Evolutionary conservation across 1,140 invertebrate genomes (phyloP).

Genomic region (Ectropis grisescens): DNA sequence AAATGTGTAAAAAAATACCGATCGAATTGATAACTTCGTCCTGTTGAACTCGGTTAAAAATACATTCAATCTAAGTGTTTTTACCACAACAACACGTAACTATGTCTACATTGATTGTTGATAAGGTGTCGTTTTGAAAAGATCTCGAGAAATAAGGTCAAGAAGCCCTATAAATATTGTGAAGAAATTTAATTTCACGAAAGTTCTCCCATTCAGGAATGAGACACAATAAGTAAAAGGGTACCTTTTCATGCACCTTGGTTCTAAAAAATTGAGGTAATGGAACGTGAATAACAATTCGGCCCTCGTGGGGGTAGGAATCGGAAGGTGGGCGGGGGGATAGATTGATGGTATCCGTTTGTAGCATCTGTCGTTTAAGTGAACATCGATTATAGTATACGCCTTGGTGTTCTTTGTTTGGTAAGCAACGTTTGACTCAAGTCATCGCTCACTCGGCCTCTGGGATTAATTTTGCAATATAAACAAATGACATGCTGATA

Average conservation of each 20-base stretch:
- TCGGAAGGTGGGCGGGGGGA: constrained; percentile 32
- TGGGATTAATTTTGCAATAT: constrained; percentile 44
- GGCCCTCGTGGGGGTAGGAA: constrained; percentile 32
- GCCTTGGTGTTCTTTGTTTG: constrained; percentile 56
- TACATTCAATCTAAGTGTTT: too few relatives aligned
- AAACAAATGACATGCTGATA: constrained; percentile 42
- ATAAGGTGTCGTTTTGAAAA: too few relatives aligned
- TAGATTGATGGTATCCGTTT: constrained; percentile 64
- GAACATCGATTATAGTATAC: constrained; percentile 61
- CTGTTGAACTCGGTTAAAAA: too few relatives aligned
- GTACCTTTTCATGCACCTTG: constrained; percentile 62
- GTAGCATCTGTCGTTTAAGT: constrained; percentile 65
- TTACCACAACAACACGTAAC: too few relatives aligned
- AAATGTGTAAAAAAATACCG: too few relatives aligned
- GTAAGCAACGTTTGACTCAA: constrained; percentile 42
- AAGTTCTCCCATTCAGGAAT: constrained; percentile 47
- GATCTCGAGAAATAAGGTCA: too few relatives aligned
- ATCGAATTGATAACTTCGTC: too few relatives aligned
- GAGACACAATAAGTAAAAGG: constrained; percentile 63
- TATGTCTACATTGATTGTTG: too few relatives aligned
- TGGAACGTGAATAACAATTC: constrained; percentile 68
- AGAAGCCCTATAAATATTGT: constrained; percentile 31
- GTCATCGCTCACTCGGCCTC: constrained; percentile 31
- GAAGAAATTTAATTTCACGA: constrained; percentile 53
- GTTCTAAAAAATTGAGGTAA: constrained; percentile 67